A percentile compares a stretch with the other conserved stretches of the same genome.
Conservation (phyloP, 2,888 invertebrate species). For the Ligdia adustata region DNA sequence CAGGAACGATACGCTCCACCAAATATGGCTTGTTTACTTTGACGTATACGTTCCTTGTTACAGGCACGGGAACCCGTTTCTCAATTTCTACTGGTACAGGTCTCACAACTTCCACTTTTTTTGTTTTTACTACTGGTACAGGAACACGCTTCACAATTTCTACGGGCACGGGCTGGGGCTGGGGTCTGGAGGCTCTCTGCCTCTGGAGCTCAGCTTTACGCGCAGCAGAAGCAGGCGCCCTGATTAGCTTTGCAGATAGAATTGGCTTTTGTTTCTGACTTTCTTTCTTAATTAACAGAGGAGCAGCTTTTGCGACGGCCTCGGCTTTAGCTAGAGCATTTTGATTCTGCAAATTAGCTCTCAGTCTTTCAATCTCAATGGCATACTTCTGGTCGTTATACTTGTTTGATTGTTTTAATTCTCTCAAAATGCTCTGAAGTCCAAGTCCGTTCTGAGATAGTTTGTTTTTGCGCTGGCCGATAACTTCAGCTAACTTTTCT, state of each 20-base stretch:
- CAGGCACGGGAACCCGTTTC: conserved; percentile 36
- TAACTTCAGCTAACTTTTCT: conserved; percentile 36
- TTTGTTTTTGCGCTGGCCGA: conserved; percentile 39
- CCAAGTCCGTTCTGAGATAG: conserved; percentile 36
- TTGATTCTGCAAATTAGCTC: conserved; percentile 50
- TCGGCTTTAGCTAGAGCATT: conserved; percentile 52
- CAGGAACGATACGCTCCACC: conserved; percentile 44
- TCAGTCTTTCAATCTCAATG: conserved; percentile 53
- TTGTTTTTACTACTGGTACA: conserved; percentile 42
- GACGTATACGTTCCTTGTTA: conserved; percentile 45
- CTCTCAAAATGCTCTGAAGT: conserved; percentile 39
- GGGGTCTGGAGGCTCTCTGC: conserved; percentile 4
- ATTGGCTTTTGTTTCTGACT: conserved; percentile 44
- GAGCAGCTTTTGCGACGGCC: conserved; percentile 48
- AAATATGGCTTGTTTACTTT: conserved; percentile 50
- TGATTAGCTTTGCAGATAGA: conserved; percentile 43
- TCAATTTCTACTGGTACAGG: conserved; percentile 32
- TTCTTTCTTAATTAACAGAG: conserved; percentile 48
- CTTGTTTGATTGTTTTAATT: conserved; percentile 53
- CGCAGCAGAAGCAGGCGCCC: conserved; percentile 27
- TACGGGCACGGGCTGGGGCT: conserved; percentile 40
- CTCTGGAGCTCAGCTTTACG: conserved; percentile 11
- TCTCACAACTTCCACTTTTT: conserved; percentile 40
- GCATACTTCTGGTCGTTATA: conserved; percentile 54
- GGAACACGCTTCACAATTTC: conserved; percentile 47